phyloP scores from a whole-genome alignment of 2,113 vertebrate species.

The Barbus barbus region DNA sequence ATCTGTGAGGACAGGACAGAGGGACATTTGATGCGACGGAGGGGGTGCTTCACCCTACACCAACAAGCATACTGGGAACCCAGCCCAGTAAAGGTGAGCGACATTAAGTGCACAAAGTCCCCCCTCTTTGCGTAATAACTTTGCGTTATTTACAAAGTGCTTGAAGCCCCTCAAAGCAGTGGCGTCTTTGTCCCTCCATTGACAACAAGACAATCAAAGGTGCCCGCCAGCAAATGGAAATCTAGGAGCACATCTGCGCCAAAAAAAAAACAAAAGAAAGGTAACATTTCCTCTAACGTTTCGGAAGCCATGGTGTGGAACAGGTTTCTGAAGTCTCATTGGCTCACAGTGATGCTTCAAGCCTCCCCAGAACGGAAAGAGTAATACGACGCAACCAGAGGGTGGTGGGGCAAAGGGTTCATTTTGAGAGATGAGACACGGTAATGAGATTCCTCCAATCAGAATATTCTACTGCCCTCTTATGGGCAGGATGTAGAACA shows the following conservation, averaged over 20 bases:
- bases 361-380: constrained; percentile 25
- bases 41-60: constrained; percentile 42
- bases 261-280: constrained; percentile 17
- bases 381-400: constrained; percentile 45
- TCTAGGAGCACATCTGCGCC: not conserved
- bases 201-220: constrained; percentile 32
- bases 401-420: not conserved
- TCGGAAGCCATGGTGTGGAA: constrained; percentile 50
- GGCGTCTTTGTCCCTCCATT: constrained; percentile 23
- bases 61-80: constrained; percentile 70
- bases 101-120: constrained; percentile 41
- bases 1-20: constrained; percentile 29
- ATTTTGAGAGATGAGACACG: not conserved
- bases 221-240: constrained; percentile 38
- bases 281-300: constrained; percentile 54
- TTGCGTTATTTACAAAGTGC: constrained; percentile 59
- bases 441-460: not conserved
- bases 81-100: constrained; percentile 68
- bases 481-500: not conserved
- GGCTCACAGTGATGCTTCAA: constrained; percentile 69
- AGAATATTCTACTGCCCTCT: not conserved
- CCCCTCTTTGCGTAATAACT: constrained; percentile 21
- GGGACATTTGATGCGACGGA: constrained; percentile 38
- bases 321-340: constrained; percentile 56
- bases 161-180: not conserved